Conservation (phyloP, 1,140 invertebrate species). For the Zaprionus capensis region DNA sequence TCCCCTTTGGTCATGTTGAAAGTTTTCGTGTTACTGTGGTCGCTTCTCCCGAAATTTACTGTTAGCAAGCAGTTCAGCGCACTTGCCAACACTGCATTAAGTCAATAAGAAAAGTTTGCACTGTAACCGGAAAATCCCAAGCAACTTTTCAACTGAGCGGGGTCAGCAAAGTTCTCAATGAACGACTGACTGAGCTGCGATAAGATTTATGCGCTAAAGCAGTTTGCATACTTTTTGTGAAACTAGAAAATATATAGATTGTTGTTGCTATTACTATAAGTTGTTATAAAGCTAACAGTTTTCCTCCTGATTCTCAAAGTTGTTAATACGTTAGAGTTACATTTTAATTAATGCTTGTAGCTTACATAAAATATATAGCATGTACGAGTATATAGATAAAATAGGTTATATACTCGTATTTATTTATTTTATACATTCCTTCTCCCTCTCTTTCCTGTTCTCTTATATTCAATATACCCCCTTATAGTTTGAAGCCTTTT, state of each 20-base stretch:
- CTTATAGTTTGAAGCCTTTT: not conserved
- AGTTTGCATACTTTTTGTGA: not conserved
- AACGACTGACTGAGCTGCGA: not conserved
- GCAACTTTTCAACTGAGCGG: not conserved
- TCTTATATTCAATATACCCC: not conserved
- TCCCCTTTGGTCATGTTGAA: conserved; percentile 10
- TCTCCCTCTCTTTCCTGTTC: too few species aligned
- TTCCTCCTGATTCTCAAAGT: not conserved
- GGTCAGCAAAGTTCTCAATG: conserved; percentile 2
- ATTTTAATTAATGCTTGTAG: not conserved
- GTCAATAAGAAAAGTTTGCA: conserved; percentile 75
- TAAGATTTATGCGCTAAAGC: not conserved
- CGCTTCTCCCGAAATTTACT: conserved; percentile 43
- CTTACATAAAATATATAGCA: not conserved
- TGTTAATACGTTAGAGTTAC: not conserved
- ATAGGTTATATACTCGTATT: too few species aligned
- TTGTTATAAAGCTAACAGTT: not conserved
- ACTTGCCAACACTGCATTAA: conserved; percentile 76
- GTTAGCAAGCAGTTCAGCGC: conserved; percentile 61
- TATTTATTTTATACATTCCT: not conserved
- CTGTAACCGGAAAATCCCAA: not conserved
- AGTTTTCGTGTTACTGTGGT: conserved; percentile 39
- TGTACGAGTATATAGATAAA: not conserved
- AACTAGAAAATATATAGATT: conserved; percentile 1
- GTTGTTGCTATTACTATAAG: not conserved